Evolutionary conservation across 2,888 invertebrate species (phyloP), one percentile per base, ranked within the genome.

Genomic region (Phoronis australis): DNA sequence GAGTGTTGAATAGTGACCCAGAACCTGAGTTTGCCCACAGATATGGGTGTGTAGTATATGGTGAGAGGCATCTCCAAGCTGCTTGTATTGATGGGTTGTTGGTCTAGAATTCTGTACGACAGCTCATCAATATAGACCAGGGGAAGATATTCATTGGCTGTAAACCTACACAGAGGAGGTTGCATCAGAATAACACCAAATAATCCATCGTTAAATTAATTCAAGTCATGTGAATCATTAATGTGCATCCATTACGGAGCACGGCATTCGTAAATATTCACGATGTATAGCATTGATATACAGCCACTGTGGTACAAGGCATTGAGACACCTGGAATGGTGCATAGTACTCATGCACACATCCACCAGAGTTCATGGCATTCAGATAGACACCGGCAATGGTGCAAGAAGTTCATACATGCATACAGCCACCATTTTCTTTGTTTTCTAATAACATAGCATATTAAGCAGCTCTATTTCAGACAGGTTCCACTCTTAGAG

Each of bases 41-140:
- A 83, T 2, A 87, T 83, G 0, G 92, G 91, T 2, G 82, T 79
- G 63, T 90, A 88, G 39, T 80, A 79, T 38, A 90, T 82, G 9
- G 83, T 84, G 23, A 93, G 76, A 48, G 85, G 85, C 45, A 85
- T 82, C 48, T 81, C 80, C 27, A 80, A 52, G 3, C 58, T 54
- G 24, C 52, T 65, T 37, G 55, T 60, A 54, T 75, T 75, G 4
- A 72, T 48, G 31, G 64, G 65, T 70, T 73, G 61, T 31, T 60
- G 52, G 76, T 94, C 87, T 57, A 83, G 83, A 26, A 87, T 78
- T 42, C 93, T 82, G 47, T 87, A 87, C 70, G 88, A 88, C 42
- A 95, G 81, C 57, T 87, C 84, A 77, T 95, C 91, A 57, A 88
- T 84, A 62, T 85, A 85, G 5, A 93, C 78, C 55, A 94, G 85